Evolutionary conservation across 2,888 invertebrate species (phyloP), one percentile per base, ranked within the genome.

Genomic region (Lochmaea capreae): DNA sequence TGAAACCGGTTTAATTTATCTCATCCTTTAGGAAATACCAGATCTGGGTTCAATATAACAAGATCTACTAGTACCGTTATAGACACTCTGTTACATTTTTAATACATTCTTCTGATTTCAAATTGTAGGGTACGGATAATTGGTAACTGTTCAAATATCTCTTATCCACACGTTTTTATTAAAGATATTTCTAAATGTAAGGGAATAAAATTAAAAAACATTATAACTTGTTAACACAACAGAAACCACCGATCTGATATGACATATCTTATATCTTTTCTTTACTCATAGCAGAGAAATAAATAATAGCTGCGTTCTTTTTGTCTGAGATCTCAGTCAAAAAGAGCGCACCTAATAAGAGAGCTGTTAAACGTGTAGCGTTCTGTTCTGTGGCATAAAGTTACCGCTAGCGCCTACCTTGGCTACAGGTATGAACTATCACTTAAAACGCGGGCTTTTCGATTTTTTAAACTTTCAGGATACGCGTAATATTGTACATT

Each of bases 1-100:
- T 14, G 39, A 18, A 68, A 68, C 61, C 68, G 68, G 61, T 61
- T 63, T 68, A 68, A 61, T 68, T 63, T 68, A 68, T 68, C 49
- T 62, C 68, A 68, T 68, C 61, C 68, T 68, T 68, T 61, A 61
- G 68, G 61, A 68, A 68, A 68, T 61, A 61, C 61, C 61, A 46
- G 49, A 61, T 59, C 43, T 68, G 61, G 68, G 68, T 68, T 68
- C 68, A 68, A 68, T 68, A 68, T 59, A 68, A 61, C 67, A 68
- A 68, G 68, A 68, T 68, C 39, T 22, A 49, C 68, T 68, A 22
- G 61, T 68, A 68, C 68, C 68, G 68, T 68, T 68, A 68, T 68
- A 42, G 46, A 68, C 68, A 68, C 59, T 59, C 18, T 26, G 59
- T 68, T 68, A 68, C 68, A 68, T 68, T 68, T 68, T 61, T 68